These are phyloP conservation scores for Hyles vespertilio DNA, from an alignment of 1,140 invertebrate species.

Conservation along the genomic window DNA sequence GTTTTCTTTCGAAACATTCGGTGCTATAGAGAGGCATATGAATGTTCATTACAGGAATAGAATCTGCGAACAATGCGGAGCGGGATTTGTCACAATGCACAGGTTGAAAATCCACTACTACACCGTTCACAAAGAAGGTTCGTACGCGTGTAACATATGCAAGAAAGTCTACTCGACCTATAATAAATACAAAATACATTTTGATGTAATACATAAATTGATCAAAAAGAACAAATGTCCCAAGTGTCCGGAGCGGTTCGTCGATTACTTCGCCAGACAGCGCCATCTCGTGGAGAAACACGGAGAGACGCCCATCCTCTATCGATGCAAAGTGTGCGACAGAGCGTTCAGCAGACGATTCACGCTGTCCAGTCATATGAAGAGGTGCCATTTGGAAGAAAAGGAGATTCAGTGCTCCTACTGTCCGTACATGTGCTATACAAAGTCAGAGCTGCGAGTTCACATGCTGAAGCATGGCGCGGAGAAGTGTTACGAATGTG, in stretches of 20 bases:
- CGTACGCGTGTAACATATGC: slow-evolving; percentile 35
- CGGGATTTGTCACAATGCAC: slow-evolving; percentile 40
- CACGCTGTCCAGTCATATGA: slow-evolving; percentile 32
- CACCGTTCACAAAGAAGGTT: slow-evolving; percentile 24
- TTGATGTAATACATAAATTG: slow-evolving; percentile 34
- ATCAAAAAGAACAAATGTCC: slow-evolving; percentile 39
- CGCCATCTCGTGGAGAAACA: slow-evolving; percentile 47
- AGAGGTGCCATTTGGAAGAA: slow-evolving; percentile 41
- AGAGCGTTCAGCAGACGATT: slow-evolving; percentile 29
- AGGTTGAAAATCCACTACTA: slow-evolving; percentile 36
- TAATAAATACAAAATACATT: slow-evolving; percentile 39
- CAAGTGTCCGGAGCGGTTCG: slow-evolving; percentile 42
- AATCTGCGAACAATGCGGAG: slow-evolving; percentile 45
- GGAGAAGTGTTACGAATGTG: slow-evolving; percentile 3
- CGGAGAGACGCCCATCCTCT: slow-evolving; percentile 30
- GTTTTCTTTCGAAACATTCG: slow-evolving; percentile 37
- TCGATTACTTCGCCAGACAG: slow-evolving; percentile 39
- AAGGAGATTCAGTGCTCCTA: slow-evolving; percentile 39
- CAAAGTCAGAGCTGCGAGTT: slow-evolving; percentile 40
- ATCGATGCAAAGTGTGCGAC: slow-evolving; percentile 47
- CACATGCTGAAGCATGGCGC: slow-evolving; percentile 12
- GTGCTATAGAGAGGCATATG: slow-evolving; percentile 47
- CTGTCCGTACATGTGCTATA: slow-evolving; percentile 44
- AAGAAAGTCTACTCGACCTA: slow-evolving; percentile 33
- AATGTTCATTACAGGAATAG: slow-evolving; percentile 51